Evolutionary conservation across 2,888 invertebrate genomes (phyloP).

Genomic region (Hydrotaea diabolus): DNA sequence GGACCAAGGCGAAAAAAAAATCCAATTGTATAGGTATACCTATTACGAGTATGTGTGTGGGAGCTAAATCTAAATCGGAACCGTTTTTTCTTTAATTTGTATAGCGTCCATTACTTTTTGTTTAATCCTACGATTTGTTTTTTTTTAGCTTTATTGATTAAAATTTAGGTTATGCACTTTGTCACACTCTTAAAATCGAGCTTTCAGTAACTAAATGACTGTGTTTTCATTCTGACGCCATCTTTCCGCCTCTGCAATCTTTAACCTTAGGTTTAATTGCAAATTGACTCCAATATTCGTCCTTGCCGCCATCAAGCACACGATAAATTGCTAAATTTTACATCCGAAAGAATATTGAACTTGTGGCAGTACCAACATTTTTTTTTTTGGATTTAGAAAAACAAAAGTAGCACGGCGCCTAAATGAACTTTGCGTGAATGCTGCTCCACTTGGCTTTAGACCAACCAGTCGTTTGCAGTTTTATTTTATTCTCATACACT

Average conservation of each 20-base stretch:
- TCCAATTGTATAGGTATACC: too few relatives aligned
- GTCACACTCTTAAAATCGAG: too few relatives aligned
- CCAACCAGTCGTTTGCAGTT: constrained; percentile 6
- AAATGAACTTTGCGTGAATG: constrained; percentile 54
- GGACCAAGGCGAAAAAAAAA: too few relatives aligned
- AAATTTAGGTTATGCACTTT: too few relatives aligned
- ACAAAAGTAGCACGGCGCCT: constrained; percentile 60
- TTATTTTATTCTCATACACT: neutral
- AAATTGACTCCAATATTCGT: constrained; percentile 3
- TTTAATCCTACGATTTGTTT: too few relatives aligned
- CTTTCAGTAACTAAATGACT: too few relatives aligned
- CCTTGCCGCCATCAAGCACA: constrained; percentile 10
- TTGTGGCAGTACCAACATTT: constrained; percentile 49
- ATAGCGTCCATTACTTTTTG: too few relatives aligned
- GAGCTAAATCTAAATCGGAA: too few relatives aligned
- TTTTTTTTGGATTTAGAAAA: neutral
- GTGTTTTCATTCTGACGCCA: too few relatives aligned
- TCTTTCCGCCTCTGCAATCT: neutral
- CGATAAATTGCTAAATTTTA: constrained; percentile 4
- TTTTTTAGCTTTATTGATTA: too few relatives aligned
- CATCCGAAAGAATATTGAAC: constrained; percentile 51
- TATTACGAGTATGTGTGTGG: too few relatives aligned
- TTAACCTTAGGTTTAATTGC: constrained; percentile 1
- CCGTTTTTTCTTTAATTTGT: too few relatives aligned
- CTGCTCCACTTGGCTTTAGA: constrained; percentile 24